Evolutionary conservation across 2,797 vertebrate genomes (phyloP), one percentile per base, ranked within the genome.

Genomic region (Buphagus erythrorhynchus): DNA sequence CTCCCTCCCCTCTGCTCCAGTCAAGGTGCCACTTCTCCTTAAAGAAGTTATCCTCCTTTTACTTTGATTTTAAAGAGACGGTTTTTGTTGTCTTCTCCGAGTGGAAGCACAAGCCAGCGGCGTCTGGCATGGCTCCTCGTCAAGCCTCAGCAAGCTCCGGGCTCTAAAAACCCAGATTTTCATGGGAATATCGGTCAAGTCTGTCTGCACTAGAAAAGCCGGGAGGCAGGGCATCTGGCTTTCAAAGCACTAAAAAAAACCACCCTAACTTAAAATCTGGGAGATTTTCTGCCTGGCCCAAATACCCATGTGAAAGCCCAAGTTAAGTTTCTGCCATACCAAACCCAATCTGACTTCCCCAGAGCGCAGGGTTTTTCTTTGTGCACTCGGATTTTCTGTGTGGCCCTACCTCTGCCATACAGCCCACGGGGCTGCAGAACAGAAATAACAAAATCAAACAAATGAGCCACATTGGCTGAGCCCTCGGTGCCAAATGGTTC

Each of bases 91-190:
- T 16, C 26, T 73, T 58, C 78, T 45, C 67, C 1, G 45, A 48
- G 49, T 13, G 45, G 48, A 67, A 66, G 61, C 82, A 36, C 36
- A 35, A 92, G 51, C 59, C 52, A 14, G 40, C 3, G 40, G 40
- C 3, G 40, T 62, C 54, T 45, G 77, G 79, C 88, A 83, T 59
- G 79, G 76, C 76, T 90, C 68, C 83, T 82, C 55, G 81, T 86
- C 75, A 10, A 35, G 22, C 11, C 55, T 93, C 74, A 7, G 66
- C 75, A 19, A 68, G 71, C 81, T 87, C 29, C 29, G 29, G 78
- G 81, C 55, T 96, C 80, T 66, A 77, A 80, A 88, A 90, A 11
- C 86, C 77, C 52, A 90, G 80, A 78, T 93, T 89, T 92, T n/a
- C 43, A 46, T 2, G 13, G 17, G 80, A 84, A 68, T 92, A 84